A percentile compares a stretch with the other conserved stretches of the same genome.
phyloP scores from a whole-genome alignment of 2,888 invertebrate genomes.

The Lottia scabra region DNA sequence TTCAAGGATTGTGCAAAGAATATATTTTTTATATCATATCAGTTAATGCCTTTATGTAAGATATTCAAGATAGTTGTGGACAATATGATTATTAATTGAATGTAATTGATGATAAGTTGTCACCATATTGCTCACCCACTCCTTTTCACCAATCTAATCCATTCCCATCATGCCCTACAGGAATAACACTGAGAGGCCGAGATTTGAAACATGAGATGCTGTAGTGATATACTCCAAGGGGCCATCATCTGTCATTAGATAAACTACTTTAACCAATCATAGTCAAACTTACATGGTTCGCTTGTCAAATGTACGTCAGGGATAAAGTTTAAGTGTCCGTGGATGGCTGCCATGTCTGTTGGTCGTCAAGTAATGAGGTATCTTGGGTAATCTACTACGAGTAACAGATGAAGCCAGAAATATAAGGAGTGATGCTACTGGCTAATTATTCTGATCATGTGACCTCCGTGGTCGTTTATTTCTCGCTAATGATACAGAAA shows the following conservation, averaged over 20 bases:
- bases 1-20: too few relatives aligned
- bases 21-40: too few relatives aligned
- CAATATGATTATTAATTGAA: too few relatives aligned
- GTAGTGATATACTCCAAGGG: constrained; percentile 1
- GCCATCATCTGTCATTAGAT: not conserved
- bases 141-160: not conserved
- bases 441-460: not conserved
- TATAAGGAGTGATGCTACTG: not conserved
- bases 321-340: not conserved
- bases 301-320: not conserved
- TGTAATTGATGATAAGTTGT: too few relatives aligned
- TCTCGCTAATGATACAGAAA: not conserved
- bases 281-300: not conserved
- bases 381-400: not conserved
- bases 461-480: not conserved
- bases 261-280: not conserved
- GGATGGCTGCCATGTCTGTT: not conserved
- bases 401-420: not conserved
- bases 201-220: not conserved
- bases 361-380: not conserved
- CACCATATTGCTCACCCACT: too few relatives aligned
- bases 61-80: too few relatives aligned
- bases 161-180: not conserved
- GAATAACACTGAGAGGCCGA: not conserved
- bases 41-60: too few relatives aligned